phyloP scores from a whole-genome alignment of 2,888 invertebrate species.

The Atherix ibis region DNA sequence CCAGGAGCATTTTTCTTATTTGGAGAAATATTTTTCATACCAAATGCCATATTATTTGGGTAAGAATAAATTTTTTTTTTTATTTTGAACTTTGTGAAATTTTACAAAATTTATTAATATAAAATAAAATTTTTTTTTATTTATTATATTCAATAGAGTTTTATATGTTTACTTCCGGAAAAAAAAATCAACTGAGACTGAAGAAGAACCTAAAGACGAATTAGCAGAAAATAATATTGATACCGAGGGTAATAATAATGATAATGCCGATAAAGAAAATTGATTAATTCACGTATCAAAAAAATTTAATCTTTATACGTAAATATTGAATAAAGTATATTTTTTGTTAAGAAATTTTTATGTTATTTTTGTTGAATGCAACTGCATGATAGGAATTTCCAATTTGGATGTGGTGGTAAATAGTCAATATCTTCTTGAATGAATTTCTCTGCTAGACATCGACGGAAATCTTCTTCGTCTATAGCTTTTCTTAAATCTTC shows the following conservation, averaged over 20 bases:
- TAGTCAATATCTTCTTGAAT: slow-evolving; percentile 7
- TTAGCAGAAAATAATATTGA: neutral
- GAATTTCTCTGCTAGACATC: slow-evolving; percentile 5
- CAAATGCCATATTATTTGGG: neutral
- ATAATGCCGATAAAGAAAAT: neutral
- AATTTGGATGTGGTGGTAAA: slow-evolving; percentile 9
- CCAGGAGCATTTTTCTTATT: slow-evolving; percentile 30
- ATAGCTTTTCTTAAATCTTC: slow-evolving; percentile 7
- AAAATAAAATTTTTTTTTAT: too few species aligned
- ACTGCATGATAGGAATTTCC: slow-evolving; percentile 7
- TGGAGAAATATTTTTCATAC: slow-evolving; percentile 16
- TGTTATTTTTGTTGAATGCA: neutral
- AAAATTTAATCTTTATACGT: neutral
- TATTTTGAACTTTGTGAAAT: neutral
- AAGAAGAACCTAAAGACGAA: neutral
- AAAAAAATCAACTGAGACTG: neutral
- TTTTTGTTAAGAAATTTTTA: neutral
- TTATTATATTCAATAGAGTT: neutral
- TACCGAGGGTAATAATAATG: neutral
- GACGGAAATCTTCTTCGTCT: slow-evolving; percentile 6
- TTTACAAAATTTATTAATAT: neutral
- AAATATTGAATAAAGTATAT: neutral
- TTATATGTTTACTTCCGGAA: neutral
- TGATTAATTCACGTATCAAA: neutral
- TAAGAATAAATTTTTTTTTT: slow-evolving; percentile 1